These are phyloP conservation scores for Synanthedon tipuliformis DNA, from an alignment of 2,888 invertebrate genomes.

Conservation along the genomic window DNA sequence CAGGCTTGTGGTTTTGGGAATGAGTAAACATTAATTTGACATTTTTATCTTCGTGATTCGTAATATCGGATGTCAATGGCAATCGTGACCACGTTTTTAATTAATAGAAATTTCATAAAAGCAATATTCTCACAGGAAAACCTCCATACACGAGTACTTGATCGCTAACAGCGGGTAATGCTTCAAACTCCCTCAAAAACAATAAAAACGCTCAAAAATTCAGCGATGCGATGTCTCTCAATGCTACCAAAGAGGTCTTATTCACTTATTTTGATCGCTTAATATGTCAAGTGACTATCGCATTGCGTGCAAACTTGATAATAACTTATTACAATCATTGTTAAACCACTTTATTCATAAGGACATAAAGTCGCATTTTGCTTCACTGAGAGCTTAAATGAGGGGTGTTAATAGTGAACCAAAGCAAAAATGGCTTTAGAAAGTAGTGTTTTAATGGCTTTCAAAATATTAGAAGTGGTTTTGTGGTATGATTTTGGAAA, in stretches of 20 bases:
- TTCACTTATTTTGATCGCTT: slow-evolving; percentile 52
- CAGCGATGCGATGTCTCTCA: slow-evolving; percentile 48
- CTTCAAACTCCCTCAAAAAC: slow-evolving; percentile 29
- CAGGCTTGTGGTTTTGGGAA: no score
- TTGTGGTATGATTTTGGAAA: slow-evolving; percentile 11
- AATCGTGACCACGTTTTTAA: no score
- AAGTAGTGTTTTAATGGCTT: slow-evolving; percentile 33
- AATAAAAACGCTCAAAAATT: slow-evolving; percentile 37
- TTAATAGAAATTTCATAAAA: slow-evolving; percentile 3
- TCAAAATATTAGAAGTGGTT: slow-evolving; percentile 39
- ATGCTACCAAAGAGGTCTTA: slow-evolving; percentile 41
- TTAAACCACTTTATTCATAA: slow-evolving; percentile 7
- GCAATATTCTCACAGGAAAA: slow-evolving; percentile 58
- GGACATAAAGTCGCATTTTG: slow-evolving; percentile 9
- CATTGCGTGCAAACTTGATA: slow-evolving; percentile 25
- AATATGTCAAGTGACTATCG: slow-evolving; percentile 59
- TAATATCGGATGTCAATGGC: no score
- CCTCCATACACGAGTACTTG: neutral
- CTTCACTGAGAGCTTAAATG: neutral
- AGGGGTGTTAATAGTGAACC: slow-evolving; percentile 52
- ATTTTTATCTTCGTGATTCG: no score
- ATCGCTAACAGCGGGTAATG: neutral
- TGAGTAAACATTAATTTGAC: no score
- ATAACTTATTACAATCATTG: neutral
- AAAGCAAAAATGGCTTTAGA: slow-evolving; percentile 51